Evolutionary conservation across 2,888 invertebrate species (phyloP).

Genomic region (Branchellion lobata): DNA sequence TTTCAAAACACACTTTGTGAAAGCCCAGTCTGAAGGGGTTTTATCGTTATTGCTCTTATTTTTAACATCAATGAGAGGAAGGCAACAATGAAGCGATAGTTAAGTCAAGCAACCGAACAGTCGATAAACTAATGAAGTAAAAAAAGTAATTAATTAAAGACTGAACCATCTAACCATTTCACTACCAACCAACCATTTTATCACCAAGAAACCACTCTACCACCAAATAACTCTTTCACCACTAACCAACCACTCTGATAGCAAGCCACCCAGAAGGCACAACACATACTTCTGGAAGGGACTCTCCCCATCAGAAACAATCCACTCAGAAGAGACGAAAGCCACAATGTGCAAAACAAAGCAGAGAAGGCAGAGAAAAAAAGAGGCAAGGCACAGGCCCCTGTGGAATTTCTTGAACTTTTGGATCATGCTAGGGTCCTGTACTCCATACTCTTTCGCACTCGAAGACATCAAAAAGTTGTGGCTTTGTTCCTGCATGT

Average conservation of each 20-base stretch:
- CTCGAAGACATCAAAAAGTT: neutral
- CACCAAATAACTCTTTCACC: too few relatives aligned
- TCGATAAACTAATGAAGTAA: too few relatives aligned
- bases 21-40: constrained; percentile 46
- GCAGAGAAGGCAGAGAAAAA: constrained; percentile 42
- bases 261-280: too few relatives aligned
- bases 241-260: too few relatives aligned
- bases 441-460: constrained; percentile 8
- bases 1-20: constrained; percentile 49
- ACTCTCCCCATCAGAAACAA: constrained; percentile 49
- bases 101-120: too few relatives aligned
- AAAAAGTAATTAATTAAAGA: too few relatives aligned
- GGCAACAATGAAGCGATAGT: too few relatives aligned
- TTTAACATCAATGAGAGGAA: too few relatives aligned
- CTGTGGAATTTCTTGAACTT: constrained; percentile 35
- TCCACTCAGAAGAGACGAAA: constrained; percentile 48
- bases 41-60: neutral
- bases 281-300: constrained; percentile 47
- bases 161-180: too few relatives aligned
- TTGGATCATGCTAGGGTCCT: constrained; percentile 3
- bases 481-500: neutral
- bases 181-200: too few relatives aligned
- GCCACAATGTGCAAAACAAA: constrained; percentile 45
- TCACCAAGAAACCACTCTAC: too few relatives aligned
- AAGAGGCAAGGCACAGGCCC: constrained; percentile 30